A percentile compares a stretch with the other conserved stretches of the same genome.
phyloP scores from a whole-genome alignment of 1,140 invertebrate genomes.

The Ridgeia piscesae region DNA sequence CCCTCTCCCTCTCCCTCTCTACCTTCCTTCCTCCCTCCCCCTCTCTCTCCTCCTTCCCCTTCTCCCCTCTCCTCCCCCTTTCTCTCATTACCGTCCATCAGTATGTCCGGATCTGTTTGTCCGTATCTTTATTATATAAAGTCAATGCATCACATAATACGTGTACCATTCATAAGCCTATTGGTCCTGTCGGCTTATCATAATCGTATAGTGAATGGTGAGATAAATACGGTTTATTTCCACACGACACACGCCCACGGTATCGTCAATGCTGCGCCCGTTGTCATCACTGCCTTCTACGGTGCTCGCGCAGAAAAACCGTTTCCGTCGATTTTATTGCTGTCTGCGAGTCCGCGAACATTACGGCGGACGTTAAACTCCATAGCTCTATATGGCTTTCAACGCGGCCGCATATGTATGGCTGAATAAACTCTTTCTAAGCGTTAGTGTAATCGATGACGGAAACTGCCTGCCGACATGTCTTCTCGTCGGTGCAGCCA shows the following conservation, averaged over 20 bases:
- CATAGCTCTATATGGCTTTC: neutral
- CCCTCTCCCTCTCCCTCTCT: too few species aligned
- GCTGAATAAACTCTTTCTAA: neutral
- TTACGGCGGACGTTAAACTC: neutral
- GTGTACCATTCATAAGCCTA: too few species aligned
- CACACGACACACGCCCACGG: neutral
- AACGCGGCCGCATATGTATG: neutral
- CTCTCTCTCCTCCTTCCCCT: too few species aligned
- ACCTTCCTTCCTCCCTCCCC: too few species aligned
- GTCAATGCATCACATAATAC: too few species aligned
- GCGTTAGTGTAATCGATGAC: neutral
- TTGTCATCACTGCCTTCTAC: neutral
- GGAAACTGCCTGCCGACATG: neutral
- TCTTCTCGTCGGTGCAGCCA: neutral
- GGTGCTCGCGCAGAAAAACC: neutral
- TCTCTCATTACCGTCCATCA: too few species aligned
- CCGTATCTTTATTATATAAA: too few species aligned
- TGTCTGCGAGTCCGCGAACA: neutral
- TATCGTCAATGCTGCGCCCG: neutral
- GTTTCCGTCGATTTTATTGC: neutral
- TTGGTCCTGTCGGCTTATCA: neutral
- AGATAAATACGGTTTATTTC: neutral
- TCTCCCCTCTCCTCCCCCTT: too few species aligned
- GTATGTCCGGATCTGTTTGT: too few species aligned
- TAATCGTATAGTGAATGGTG: neutral